Base-by-base conservation (phyloP, 53 echinoderm and acorn worm genomes). In the Holothuria leucospilota region DNA sequence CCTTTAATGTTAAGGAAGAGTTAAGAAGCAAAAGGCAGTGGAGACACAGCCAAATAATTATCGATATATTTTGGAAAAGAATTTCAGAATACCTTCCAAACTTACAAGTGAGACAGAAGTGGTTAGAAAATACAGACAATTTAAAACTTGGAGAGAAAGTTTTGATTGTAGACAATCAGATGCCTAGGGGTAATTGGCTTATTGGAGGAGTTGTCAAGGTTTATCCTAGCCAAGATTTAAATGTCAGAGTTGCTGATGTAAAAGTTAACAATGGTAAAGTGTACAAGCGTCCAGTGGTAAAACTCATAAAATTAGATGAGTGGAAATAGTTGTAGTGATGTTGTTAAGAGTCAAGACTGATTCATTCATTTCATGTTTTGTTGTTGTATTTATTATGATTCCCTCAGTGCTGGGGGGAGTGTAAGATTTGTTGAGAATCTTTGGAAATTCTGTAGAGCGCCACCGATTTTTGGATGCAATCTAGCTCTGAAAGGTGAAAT, bases 21-120 rank as follows among this genome's bases (percentile, higher is more conserved):
- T 28, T 83, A 26, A 68, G 69, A 85, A 85, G 85, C 65, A 83
- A 64, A 23, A 83, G 64, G 34, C 85, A 85, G 20, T 80, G 85
- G 85, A 68, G 59, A 4, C 85, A 68, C 70, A 49, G 85, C 20
- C 85, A 85, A 30, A 51, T 68, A 20, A 85, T 85, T 28, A 59
- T 68, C 16, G 85, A 85, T 23, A 23, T 85, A 6, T 85, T 85
- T 69, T 85, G 68, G 85, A 85, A 49, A 27, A 85, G 41, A 69
- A 68, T 85, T 86, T 29, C 73, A 20, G 86, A 86, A 14, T 86
- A 86, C 51, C 75, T 86, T 20, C 86, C 86, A 34, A 59, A 14
- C 34, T 13, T 73, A 30, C 74, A 86, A 34, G 68, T 56, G 6
- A 86, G 86, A 30, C 61, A 51, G 26, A 74, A 86, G 52, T 86